A percentile compares a stretch with the other conserved stretches of the same genome.
phyloP scores from a whole-genome alignment of 2,797 vertebrate genomes.

The Lacerta agilis region DNA sequence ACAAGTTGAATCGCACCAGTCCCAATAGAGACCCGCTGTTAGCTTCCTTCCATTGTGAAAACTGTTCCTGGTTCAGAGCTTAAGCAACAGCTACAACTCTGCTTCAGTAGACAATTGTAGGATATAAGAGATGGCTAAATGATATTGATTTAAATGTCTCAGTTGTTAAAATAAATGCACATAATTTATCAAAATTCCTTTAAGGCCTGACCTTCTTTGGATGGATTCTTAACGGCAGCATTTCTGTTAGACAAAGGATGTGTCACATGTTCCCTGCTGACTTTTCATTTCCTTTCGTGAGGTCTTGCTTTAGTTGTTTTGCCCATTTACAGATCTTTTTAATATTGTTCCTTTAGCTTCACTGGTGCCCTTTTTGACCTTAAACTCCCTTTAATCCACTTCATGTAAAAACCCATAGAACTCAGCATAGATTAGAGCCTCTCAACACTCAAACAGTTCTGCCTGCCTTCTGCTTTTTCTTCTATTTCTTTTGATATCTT shows the following conservation, averaged over 20 bases:
- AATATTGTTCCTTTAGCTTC: conserved; percentile 50
- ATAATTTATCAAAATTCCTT: conserved; percentile 50
- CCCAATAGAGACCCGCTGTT: not conserved
- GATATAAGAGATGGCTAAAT: conserved; percentile 27
- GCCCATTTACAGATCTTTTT: conserved; percentile 45
- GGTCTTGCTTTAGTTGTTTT: conserved; percentile 35
- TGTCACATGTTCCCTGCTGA: conserved; percentile 42
- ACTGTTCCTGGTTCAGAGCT: conserved; percentile 25
- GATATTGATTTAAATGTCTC: conserved; percentile 52
- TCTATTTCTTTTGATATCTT: not conserved
- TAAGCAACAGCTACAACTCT: not conserved
- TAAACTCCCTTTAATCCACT: conserved; percentile 27
- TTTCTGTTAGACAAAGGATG: conserved; percentile 45
- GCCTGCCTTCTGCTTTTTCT: not conserved
- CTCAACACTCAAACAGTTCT: conserved; percentile 11
- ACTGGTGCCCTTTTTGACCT: conserved; percentile 17
- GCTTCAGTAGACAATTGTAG: conserved; percentile 11
- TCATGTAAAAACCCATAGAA: conserved; percentile 23
- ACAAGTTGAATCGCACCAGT: not conserved
- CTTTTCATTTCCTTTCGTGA: conserved; percentile 47
- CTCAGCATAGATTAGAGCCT: not conserved
- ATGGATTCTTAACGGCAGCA: conserved; percentile 26
- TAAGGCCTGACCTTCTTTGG: conserved; percentile 51
- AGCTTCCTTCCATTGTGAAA: not conserved
- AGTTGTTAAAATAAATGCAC: conserved; percentile 52